Base-by-base conservation (phyloP, 92 coral and sea anemone genomes). In the Porites divaricata region DNA sequence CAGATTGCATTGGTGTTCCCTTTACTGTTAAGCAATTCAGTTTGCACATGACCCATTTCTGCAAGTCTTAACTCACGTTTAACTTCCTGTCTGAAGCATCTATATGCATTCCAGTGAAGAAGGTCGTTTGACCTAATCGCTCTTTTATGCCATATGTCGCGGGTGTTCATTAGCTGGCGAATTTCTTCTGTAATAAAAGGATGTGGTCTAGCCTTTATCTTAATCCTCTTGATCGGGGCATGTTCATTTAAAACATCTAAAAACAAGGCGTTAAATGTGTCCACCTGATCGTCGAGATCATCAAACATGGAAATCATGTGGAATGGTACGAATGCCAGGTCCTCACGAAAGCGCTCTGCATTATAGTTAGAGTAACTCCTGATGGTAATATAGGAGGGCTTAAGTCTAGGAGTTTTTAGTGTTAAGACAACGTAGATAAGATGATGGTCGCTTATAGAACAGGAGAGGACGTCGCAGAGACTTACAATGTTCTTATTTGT, bases 391-490 rank as follows among this genome's bases (percentile, higher is more conserved):
- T 85, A 89, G 23, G 83, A 69, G 81, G 92, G 82, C 83, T 89
- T 84, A n/a, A 22, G 74, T 79, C 89, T 66, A 45, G 89, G 87
- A 56, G 87, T 80, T 73, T 79, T 70, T 22, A 85, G 75, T 21
- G 89, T 75, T 73, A 89, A 63, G 4, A 84, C 79, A 79, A 89
- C 78, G 77, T 89, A 79, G 50, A 89, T 74, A 45, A 89, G 72
- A 80, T 89, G 81, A 72, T 84, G 92, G 85, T 89, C 89, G 72
- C 89, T 89, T 65, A 89, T 85, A 16, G 84, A 85, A 74, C 80
- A 85, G 74, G 77, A 54, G 52, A 89, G 83, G 69, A 76, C 87
- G 48, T 89, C 89, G 75, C 84, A 48, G 48, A 69, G 76, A 81
- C 63, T 64, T 49, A 88, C 87, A 74, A 88, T 53, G 51, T 78